Conservation (phyloP, 2,113 vertebrate genomes). For the Tetrao urogallus region DNA sequence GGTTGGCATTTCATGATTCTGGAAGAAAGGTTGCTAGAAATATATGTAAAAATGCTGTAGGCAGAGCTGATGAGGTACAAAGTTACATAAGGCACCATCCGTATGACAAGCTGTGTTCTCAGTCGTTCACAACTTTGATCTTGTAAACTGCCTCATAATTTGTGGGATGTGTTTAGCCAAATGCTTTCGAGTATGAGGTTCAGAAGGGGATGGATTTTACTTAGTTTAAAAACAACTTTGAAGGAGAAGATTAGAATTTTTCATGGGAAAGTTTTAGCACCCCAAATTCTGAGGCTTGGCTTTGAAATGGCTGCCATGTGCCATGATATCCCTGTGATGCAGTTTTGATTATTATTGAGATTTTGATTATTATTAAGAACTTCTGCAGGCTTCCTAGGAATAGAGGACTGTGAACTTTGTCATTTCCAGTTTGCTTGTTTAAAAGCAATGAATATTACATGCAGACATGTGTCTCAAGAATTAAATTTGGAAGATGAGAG, state of each 20-base stretch:
- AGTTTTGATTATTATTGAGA: background rate
- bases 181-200: background rate
- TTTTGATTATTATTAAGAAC: background rate
- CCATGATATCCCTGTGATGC: background rate
- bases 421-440: background rate
- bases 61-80: conserved; percentile 50
- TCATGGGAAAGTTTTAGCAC: background rate
- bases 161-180: conserved; percentile 41
- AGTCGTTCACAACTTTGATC: background rate
- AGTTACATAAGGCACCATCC: conserved; percentile 48
- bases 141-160: background rate
- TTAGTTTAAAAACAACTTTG: background rate
- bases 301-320: background rate
- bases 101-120: conserved; percentile 39
- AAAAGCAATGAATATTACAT: background rate
- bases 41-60: conserved; percentile 12
- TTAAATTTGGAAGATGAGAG: background rate
- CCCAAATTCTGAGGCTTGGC: background rate
- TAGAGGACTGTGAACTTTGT: background rate
- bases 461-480: background rate
- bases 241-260: background rate
- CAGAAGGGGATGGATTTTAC: background rate
- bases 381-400: background rate
- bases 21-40: background rate
- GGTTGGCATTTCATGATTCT: background rate